Evolutionary conservation across 2,797 vertebrate genomes (phyloP).

Genomic region (Oceanodroma leucorhoa): DNA sequence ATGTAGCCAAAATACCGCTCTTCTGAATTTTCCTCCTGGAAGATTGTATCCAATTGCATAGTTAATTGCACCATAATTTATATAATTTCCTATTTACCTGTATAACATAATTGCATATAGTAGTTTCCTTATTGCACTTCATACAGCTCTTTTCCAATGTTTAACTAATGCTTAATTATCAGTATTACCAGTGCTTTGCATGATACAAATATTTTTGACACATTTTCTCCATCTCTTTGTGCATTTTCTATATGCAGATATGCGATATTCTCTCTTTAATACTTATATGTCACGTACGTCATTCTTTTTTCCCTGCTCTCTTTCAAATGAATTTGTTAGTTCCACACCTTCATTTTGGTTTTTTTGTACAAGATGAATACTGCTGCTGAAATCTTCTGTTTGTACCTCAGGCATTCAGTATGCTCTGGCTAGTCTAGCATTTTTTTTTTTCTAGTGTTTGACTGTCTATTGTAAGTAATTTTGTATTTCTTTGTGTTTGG

Average conservation of each 20-base stretch:
- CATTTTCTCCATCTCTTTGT: background rate
- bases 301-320: fast-evolving
- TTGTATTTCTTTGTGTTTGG: background rate
- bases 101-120: background rate
- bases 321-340: background rate
- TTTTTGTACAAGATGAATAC: background rate
- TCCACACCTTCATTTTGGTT: background rate
- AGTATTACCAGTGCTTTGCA: background rate
- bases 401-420: background rate
- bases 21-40: background rate
- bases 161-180: background rate
- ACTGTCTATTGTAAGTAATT: background rate
- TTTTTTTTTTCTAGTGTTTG: background rate
- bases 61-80: background rate
- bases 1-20: background rate
- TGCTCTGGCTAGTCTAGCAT: background rate
- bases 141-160: background rate
- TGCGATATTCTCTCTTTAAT: background rate
- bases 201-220: background rate
- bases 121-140: background rate
- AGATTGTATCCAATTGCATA: background rate
- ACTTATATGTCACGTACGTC: background rate
- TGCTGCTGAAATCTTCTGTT: background rate
- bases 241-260: background rate
- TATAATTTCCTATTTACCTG: background rate